These are phyloP conservation scores for Pantelozetes paolii DNA, from an alignment of 2,888 invertebrate species.

Conservation along the genomic window DNA sequence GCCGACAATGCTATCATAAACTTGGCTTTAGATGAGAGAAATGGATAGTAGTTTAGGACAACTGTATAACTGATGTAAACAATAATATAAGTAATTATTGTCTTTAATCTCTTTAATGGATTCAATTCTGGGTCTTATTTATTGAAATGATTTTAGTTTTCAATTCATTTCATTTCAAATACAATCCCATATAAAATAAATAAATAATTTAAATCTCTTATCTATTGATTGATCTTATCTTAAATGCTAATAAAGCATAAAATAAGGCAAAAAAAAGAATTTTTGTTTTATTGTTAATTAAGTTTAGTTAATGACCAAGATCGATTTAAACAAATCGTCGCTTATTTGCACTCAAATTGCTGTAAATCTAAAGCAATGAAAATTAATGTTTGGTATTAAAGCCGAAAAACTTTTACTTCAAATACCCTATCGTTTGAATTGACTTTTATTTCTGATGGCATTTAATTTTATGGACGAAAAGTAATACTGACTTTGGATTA, in stretches of 20 bases:
- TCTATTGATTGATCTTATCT: too few relatives aligned
- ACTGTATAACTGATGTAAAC: conserved; percentile 10
- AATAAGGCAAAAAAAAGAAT: too few relatives aligned
- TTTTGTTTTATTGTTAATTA: background rate
- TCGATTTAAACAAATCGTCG: conserved; percentile 7
- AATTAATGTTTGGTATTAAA: conserved; percentile 5
- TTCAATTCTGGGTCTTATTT: background rate
- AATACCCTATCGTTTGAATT: too few relatives aligned
- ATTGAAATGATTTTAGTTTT: conserved; percentile 17
- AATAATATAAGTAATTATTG: conserved; percentile 27
- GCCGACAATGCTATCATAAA: conserved; percentile 6
- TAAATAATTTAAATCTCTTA: conserved; percentile 1
- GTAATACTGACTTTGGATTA: background rate
- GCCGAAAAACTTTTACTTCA: too few relatives aligned
- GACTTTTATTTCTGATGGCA: conserved; percentile 1
- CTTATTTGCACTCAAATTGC: conserved; percentile 6
- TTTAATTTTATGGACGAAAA: background rate
- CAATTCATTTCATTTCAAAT: conserved; percentile 17
- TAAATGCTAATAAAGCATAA: too few relatives aligned
- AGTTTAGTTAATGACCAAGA: background rate
- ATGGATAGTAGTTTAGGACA: too few relatives aligned
- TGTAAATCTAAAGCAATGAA: background rate
- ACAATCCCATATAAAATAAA: background rate
- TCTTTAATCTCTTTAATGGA: conserved; percentile 23
- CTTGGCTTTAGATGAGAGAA: background rate